Percentiles rank a stretch among this genome's conserved stretches.
Conservation (phyloP, 2,797 vertebrate species). For the Dermochelys coriacea region DNA sequence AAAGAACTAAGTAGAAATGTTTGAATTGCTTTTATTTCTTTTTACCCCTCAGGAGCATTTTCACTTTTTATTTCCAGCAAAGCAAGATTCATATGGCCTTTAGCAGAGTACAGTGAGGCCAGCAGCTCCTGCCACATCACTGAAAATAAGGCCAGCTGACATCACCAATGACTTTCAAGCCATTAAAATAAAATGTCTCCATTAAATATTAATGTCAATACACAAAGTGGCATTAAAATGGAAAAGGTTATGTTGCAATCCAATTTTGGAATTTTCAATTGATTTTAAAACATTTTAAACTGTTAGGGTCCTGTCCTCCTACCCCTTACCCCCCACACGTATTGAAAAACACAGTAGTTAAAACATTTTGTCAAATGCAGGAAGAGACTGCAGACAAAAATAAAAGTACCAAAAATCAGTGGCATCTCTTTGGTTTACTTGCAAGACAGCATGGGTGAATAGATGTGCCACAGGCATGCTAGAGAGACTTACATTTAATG, state of each 20-base stretch:
- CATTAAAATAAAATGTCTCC: background rate
- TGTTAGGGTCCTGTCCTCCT: background rate
- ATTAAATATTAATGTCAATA: background rate
- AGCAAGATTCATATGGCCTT: background rate
- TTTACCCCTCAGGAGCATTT: background rate
- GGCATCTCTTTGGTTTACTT: background rate
- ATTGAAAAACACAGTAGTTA: background rate
- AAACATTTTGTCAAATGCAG: background rate
- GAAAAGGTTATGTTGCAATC: background rate
- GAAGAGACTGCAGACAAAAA: background rate
- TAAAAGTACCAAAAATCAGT: background rate
- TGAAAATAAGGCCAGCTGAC: background rate
- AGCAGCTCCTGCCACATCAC: background rate
- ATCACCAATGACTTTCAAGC: background rate
- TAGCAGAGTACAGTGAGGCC: background rate
- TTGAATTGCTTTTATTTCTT: background rate
- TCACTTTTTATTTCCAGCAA: background rate
- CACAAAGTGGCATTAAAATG: background rate
- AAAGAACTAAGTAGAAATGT: background rate
- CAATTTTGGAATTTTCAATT: background rate
- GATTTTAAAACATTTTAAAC: background rate
- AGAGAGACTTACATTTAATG: background rate
- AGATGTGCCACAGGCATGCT: background rate
- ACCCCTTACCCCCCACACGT: background rate
- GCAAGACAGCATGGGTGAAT: background rate